These are phyloP conservation scores for Idaea aversata DNA, from an alignment of 2,888 invertebrate genomes.

Conservation along the genomic window DNA sequence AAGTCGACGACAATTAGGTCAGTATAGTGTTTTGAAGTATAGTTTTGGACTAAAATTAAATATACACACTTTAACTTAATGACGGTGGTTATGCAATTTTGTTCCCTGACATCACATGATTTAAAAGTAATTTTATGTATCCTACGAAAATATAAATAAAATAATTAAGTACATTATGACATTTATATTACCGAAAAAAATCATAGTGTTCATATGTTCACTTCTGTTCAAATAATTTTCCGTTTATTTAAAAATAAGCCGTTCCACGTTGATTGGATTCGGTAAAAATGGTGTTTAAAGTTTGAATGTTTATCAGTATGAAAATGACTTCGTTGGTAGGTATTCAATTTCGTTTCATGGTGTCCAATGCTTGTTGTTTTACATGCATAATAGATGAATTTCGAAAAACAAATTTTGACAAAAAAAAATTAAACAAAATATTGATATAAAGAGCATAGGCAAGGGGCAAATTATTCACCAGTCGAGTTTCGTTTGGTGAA, in stretches of 20 bases:
- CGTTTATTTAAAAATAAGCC: neutral
- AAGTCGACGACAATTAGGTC: no score
- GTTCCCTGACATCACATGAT: no score
- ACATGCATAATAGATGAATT: neutral
- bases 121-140: no score
- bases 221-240: no score
- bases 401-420: neutral
- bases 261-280: neutral
- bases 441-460: neutral
- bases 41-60: no score
- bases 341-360: neutral
- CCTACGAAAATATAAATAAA: no score
- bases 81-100: no score
- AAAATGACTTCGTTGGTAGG: neutral
- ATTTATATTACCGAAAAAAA: no score
- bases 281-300: neutral
- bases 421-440: neutral
- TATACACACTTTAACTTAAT: no score
- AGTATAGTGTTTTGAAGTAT: no score
- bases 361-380: neutral
- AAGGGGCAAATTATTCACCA: neutral
- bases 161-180: no score
- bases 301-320: conserved; percentile 2
- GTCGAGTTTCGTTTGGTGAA: neutral
- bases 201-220: no score